Base-by-base conservation (phyloP, 2,797 vertebrate species). In the Buceros bicornis region DNA sequence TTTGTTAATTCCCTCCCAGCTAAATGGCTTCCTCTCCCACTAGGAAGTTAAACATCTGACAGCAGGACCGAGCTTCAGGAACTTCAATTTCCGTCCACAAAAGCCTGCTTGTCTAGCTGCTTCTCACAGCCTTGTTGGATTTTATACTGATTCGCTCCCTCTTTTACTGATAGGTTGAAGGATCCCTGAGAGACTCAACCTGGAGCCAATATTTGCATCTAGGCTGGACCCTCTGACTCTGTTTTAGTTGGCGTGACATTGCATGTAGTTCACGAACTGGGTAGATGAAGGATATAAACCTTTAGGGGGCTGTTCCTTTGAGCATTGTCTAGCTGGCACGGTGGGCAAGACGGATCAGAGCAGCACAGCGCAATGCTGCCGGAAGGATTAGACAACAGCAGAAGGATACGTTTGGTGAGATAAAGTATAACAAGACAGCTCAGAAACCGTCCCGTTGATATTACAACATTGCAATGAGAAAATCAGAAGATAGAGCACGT, bases 21-120 rank as follows among this genome's bases (percentile, higher is more conserved):
- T 74, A 90, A 93, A 93, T 83, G 31, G 57, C 82, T 93, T 94
- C 93, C 89, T 94, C 82, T 94, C 95, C 74, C 10, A 28, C 73
- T 91, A 82, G 93, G 94, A 96, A 95, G 88, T 93, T 87, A 89
- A 96, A 94, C 62, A 81, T 83, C 82, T 95, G 82, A 92, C 84
- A 96, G 91, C 62, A 56, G 2, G 43, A 74, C 69, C 81, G 76
- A 92, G 60, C 78, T 91, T 93, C 67, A 57, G n/a, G 57, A 93
- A 57, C 57, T 77, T 74, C 89, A 51, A 74, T 78, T 85, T 67
- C 69, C 64, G 74, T 58, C 51, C 79, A 70, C n/a, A 71, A 60
- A 80, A 77, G 8, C 16, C 71, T 91, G 13, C n/a, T 79, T 48
- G 86, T 81, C 61, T 13, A 42, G 42, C 43, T 50, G 25, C 16